These are phyloP conservation scores for Sinohyriopsis cumingii DNA, from an alignment of 2,888 invertebrate genomes.

Conservation along the genomic window DNA sequence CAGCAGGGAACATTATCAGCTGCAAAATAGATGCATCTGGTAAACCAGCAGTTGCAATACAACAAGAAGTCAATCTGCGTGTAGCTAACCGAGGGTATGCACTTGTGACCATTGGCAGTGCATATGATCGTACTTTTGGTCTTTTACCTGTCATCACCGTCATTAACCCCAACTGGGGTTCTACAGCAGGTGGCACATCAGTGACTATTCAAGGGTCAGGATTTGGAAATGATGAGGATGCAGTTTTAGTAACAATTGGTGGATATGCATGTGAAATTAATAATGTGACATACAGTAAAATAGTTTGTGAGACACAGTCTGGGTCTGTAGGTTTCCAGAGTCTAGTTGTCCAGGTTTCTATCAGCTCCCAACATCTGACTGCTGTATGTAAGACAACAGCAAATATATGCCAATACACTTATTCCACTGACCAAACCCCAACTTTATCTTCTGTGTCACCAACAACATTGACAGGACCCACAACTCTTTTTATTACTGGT, in stretches of 20 bases:
- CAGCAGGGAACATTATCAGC: constrained; percentile 14
- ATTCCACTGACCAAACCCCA: constrained; percentile 36
- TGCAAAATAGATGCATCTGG: constrained; percentile 31
- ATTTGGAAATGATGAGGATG: constrained; percentile 21
- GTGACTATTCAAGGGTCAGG: constrained; percentile 48
- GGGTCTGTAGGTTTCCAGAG: constrained; percentile 1
- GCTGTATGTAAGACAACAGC: constrained; percentile 34
- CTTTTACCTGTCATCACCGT: constrained; percentile 35
- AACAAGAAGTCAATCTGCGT: constrained; percentile 31
- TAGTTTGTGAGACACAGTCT: constrained; percentile 32
- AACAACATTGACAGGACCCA: constrained; percentile 29
- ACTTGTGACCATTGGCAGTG: constrained; percentile 21
- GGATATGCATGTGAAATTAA: constrained; percentile 38
- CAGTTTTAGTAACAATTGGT: constrained; percentile 34
- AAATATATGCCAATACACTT: constrained; percentile 32
- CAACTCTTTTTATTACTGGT: constrained; percentile 44
- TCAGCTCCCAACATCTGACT: constrained; percentile 16
- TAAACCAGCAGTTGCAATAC: constrained; percentile 33
- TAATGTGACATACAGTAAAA: constrained; percentile 39
- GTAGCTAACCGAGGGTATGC: constrained; percentile 44
- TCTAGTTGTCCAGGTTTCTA: background rate
- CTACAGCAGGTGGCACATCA: constrained; percentile 36
- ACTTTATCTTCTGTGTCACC: constrained; percentile 32
- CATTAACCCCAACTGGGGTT: constrained; percentile 32
- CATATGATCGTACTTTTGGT: constrained; percentile 37